Conservation (phyloP, 2,888 invertebrate genomes). For the Pristionchus maxplancki region DNA sequence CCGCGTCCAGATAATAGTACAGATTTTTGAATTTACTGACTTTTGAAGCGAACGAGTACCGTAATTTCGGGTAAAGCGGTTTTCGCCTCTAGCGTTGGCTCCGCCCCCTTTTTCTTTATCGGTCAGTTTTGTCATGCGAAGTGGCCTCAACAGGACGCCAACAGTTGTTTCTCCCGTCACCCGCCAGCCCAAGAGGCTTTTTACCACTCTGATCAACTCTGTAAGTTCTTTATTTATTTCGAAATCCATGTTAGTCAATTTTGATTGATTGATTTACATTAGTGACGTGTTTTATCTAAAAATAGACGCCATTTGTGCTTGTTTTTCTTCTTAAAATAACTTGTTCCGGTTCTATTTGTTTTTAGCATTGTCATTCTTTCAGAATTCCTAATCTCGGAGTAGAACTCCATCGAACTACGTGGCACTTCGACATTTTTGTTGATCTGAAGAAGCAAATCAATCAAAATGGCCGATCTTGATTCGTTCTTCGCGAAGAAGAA, state of each 20-base stretch:
- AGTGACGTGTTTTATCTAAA: background rate
- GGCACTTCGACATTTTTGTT: background rate
- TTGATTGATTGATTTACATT: background rate
- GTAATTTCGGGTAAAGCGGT: background rate
- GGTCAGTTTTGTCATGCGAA: slow-evolving; percentile 49
- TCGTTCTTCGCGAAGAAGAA: slow-evolving; percentile 75
- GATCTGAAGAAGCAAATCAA: slow-evolving; percentile 20
- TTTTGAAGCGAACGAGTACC: no score
- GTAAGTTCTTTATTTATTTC: background rate
- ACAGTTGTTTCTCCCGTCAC: slow-evolving; percentile 14
- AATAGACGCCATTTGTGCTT: background rate
- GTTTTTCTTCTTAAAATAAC: background rate
- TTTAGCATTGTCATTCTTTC: background rate
- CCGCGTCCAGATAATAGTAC: no score
- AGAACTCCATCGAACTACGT: background rate
- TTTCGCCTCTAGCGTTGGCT: background rate
- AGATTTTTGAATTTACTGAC: no score
- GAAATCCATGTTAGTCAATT: background rate
- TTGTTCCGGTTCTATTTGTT: background rate
- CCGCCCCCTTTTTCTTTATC: slow-evolving; percentile 41
- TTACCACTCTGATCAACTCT: slow-evolving; percentile 39
- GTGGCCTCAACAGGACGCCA: slow-evolving; percentile 41
- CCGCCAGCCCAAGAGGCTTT: slow-evolving; percentile 42
- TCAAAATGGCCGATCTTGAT: slow-evolving; percentile 62
- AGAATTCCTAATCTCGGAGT: slow-evolving; percentile 43